Conservation (phyloP, 2,113 vertebrate species). For the Phyllopteryx taeniolatus region DNA sequence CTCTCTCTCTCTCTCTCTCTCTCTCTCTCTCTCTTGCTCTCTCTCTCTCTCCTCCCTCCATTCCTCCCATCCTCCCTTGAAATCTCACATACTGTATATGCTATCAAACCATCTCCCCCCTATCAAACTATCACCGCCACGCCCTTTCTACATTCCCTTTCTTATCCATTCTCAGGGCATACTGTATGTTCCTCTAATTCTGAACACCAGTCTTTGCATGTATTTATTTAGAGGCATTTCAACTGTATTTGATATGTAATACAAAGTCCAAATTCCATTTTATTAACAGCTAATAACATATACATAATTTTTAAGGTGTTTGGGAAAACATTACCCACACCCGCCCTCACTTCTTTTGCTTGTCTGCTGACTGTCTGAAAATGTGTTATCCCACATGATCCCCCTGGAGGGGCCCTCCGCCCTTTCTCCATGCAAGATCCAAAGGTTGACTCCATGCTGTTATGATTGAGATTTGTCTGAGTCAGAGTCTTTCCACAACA, state of each 20-base stretch:
- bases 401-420: background rate
- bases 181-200: slow-evolving; percentile 31
- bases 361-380: slow-evolving; percentile 19
- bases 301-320: slow-evolving; percentile 5
- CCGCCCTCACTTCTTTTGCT: background rate
- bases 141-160: too few species aligned
- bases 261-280: slow-evolving; percentile 4
- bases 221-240: background rate
- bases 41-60: background rate
- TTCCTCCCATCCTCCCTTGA: too few species aligned
- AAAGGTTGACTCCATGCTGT: slow-evolving; percentile 26
- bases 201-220: slow-evolving; percentile 12
- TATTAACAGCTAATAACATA: slow-evolving; percentile 2
- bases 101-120: too few species aligned
- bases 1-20: slow-evolving; percentile 4
- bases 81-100: too few species aligned
- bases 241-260: slow-evolving; percentile 12
- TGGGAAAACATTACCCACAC: slow-evolving; percentile 10
- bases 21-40: background rate
- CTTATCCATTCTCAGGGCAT: too few species aligned
- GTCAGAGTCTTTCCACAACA: slow-evolving; percentile 52
- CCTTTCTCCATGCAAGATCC: slow-evolving; percentile 2
- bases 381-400: slow-evolving; percentile 16
- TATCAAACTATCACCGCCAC: too few species aligned
- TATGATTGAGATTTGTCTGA: slow-evolving; percentile 53